phyloP scores from a whole-genome alignment of 1,140 invertebrate genomes.

The Oppia nitens region DNA sequence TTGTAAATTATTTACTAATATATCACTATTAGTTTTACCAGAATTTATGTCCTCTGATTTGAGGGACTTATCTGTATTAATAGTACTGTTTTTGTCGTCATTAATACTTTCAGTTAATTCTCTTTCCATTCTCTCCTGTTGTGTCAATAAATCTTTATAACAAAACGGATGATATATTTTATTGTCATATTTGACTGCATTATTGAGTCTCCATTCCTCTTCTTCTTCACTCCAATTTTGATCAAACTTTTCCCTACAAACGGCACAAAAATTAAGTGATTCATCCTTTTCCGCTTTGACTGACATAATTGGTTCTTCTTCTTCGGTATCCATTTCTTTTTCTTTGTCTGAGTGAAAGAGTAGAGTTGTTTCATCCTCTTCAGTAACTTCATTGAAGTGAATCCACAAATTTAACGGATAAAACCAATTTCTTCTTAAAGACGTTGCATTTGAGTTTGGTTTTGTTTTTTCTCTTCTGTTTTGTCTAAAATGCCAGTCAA shows the following conservation, averaged over 20 bases:
- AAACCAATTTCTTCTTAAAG: slow-evolving; percentile 9
- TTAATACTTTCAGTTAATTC: neutral
- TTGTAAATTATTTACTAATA: too few species aligned
- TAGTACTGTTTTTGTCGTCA: neutral
- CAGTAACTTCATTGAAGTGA: slow-evolving; percentile 83
- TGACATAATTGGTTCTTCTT: slow-evolving; percentile 11
- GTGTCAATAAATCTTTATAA: slow-evolving; percentile 16
- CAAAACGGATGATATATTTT: slow-evolving; percentile 22
- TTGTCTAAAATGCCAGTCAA: slow-evolving; percentile 92
- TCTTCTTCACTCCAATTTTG: slow-evolving; percentile 86
- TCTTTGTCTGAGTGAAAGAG: slow-evolving; percentile 8
- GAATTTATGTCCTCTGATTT: too few species aligned
- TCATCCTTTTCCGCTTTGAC: slow-evolving; percentile 23
- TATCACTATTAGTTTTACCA: too few species aligned
- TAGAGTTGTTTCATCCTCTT: slow-evolving; percentile 63
- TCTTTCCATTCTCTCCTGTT: slow-evolving; percentile 3
- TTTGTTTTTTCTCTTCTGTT: slow-evolving; percentile 60
- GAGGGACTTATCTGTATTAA: too few species aligned
- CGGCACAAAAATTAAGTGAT: slow-evolving; percentile 41
- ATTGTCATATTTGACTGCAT: slow-evolving; percentile 46
- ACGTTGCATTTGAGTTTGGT: neutral
- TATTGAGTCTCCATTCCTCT: slow-evolving; percentile 83
- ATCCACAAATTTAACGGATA: slow-evolving; percentile 43
- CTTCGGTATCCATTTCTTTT: slow-evolving; percentile 7
- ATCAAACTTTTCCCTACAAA: slow-evolving; percentile 79